phyloP scores from a whole-genome alignment of 2,888 invertebrate species.

The Heteromurus nitidus region DNA sequence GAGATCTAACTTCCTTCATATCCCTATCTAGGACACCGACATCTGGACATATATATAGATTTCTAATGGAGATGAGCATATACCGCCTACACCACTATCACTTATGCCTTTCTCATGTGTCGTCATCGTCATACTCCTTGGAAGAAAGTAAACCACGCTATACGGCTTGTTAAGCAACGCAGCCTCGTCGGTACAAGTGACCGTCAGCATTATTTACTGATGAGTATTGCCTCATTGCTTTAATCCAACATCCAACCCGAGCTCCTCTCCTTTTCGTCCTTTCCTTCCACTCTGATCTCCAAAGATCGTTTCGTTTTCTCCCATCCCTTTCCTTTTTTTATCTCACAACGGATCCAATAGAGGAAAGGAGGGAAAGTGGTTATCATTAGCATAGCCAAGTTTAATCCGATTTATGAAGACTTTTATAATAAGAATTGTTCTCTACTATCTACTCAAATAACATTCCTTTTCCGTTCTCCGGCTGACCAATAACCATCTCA shows the following conservation, averaged over 20 bases:
- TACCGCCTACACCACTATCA: too few relatives aligned
- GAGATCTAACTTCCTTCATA: too few relatives aligned
- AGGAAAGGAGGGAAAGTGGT: constrained; percentile 3
- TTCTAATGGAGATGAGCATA: not conserved
- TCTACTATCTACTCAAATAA: not conserved
- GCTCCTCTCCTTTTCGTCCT: too few relatives aligned
- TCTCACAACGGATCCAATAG: too few relatives aligned
- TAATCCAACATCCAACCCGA: constrained; percentile 17
- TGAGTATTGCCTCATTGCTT: constrained; percentile 2
- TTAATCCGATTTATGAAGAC: constrained; percentile 51
- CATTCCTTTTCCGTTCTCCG: not conserved
- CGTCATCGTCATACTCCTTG: too few relatives aligned
- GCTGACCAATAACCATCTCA: constrained; percentile 37
- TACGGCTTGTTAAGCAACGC: too few relatives aligned
- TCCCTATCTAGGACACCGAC: not conserved
- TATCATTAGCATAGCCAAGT: constrained; percentile 46
- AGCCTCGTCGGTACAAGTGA: not conserved
- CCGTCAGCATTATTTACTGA: constrained; percentile 6
- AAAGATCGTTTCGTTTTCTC: not conserved
- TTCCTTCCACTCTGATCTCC: not conserved
- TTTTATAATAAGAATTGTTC: constrained; percentile 23
- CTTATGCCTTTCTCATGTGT: not conserved
- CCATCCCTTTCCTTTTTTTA: not conserved
- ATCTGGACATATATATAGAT: not conserved
- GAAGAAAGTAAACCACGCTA: too few relatives aligned